Percentiles rank a stretch among this genome's conserved stretches.
Evolutionary conservation across 1,140 invertebrate genomes (phyloP).

Genomic region (Ridgeia piscesae): DNA sequence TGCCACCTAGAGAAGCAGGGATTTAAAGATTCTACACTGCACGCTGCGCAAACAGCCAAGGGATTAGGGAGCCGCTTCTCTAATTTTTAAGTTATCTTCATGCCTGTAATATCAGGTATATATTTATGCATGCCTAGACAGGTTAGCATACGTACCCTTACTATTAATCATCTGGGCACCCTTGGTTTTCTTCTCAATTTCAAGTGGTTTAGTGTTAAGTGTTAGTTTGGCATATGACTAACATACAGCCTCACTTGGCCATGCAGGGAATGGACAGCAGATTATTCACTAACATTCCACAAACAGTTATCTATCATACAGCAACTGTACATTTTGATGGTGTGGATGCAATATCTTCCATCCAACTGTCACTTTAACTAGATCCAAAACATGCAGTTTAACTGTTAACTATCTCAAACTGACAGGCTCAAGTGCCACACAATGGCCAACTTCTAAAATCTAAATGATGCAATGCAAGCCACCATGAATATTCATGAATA

Average conservation of each 20-base stretch:
- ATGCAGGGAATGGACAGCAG: neutral
- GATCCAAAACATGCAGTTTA: neutral
- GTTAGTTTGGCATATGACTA: neutral
- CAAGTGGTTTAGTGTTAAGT: neutral
- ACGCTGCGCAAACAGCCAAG: neutral
- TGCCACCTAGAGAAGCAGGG: neutral
- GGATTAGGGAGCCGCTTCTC: neutral
- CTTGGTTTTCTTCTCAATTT: slow-evolving; percentile 6
- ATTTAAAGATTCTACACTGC: neutral
- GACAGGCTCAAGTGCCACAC: neutral
- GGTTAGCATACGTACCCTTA: neutral
- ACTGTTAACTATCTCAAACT: neutral
- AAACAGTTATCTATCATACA: neutral
- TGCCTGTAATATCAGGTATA: neutral
- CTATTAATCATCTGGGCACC: neutral
- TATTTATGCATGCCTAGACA: slow-evolving; percentile 1
- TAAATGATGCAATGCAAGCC: neutral
- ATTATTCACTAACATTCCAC: neutral
- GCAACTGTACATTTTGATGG: neutral
- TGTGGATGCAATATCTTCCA: neutral
- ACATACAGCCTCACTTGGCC: neutral
- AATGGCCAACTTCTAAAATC: neutral
- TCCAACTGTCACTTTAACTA: neutral
- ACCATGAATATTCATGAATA: neutral
- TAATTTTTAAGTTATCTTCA: neutral